Conservation (phyloP, 2,113 vertebrate species). For the Phylloscopus trochilus region DNA sequence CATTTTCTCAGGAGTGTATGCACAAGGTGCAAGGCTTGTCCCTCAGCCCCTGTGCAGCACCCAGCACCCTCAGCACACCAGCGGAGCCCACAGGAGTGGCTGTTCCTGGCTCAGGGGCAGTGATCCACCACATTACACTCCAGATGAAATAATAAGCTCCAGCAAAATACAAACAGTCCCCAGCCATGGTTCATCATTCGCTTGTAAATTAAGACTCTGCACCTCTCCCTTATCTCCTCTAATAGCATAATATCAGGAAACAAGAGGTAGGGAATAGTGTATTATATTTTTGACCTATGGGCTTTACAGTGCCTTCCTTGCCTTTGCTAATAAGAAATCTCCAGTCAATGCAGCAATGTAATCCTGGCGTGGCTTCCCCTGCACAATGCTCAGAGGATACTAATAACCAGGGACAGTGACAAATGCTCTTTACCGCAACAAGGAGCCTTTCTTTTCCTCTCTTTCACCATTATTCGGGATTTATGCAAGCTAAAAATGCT, state of each 20-base stretch:
- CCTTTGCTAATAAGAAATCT: conserved; percentile 39
- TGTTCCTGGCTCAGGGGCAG: background rate
- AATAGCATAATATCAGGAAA: conserved; percentile 40
- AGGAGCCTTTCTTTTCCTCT: conserved; percentile 23
- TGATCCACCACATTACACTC: background rate
- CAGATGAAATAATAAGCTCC: conserved; percentile 47
- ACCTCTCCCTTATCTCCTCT: conserved; percentile 55
- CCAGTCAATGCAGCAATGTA: conserved; percentile 20
- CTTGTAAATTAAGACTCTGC: conserved; percentile 62
- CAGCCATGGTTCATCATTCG: conserved; percentile 27
- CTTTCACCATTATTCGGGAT: background rate
- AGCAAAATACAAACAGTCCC: conserved; percentile 46
- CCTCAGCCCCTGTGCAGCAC: background rate
- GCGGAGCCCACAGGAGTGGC: background rate
- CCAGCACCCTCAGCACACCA: background rate
- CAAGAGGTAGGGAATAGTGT: conserved; percentile 32
- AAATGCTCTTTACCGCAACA: conserved; percentile 33
- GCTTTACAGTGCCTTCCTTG: background rate
- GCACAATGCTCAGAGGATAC: conserved; percentile 38
- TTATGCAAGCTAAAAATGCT: conserved; percentile 44
- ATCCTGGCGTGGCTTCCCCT: conserved; percentile 39
- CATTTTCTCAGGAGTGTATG: background rate
- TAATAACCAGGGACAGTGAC: conserved; percentile 62
- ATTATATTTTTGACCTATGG: conserved; percentile 61
- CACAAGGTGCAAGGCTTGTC: background rate